Percentiles rank a stretch among this genome's conserved stretches.
These are phyloP conservation scores for Fundulus diaphanus DNA, from an alignment of 2,797 vertebrate species.

Conservation along the genomic window DNA sequence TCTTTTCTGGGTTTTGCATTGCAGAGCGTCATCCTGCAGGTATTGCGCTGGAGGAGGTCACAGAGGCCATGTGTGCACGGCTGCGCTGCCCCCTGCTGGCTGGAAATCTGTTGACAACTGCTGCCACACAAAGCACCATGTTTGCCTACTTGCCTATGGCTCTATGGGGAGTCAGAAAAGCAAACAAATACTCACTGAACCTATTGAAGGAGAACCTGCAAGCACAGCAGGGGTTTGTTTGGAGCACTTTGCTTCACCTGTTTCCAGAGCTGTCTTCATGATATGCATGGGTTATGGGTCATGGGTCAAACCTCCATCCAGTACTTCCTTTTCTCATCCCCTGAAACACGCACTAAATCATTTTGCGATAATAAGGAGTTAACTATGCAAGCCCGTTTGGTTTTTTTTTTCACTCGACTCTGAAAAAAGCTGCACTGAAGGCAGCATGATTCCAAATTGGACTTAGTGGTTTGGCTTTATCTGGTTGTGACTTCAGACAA, in stretches of 20 bases:
- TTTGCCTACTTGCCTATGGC: no score
- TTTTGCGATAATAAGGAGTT: neutral
- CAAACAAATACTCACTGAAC: neutral
- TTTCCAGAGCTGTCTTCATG: neutral
- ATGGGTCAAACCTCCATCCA: neutral
- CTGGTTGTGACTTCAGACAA: neutral
- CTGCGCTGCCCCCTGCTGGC: conserved; percentile 55
- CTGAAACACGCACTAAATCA: neutral
- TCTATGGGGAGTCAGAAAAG: neutral
- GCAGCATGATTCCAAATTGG: neutral
- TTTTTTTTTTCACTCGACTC: neutral
- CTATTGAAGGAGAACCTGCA: neutral
- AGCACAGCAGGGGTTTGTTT: neutral
- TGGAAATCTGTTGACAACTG: neutral
- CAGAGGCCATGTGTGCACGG: neutral
- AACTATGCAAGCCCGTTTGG: neutral
- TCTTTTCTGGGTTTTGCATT: neutral
- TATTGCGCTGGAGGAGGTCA: neutral
- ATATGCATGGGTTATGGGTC: no score
- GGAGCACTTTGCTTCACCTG: neutral
- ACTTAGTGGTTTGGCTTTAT: neutral
- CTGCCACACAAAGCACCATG: no score
- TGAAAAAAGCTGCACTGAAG: neutral
- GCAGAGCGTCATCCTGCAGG: conserved; percentile 8
- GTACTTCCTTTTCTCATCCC: neutral